Conservation (phyloP, 1,140 invertebrate species). For the Parasteatoda tepidariorum region DNA sequence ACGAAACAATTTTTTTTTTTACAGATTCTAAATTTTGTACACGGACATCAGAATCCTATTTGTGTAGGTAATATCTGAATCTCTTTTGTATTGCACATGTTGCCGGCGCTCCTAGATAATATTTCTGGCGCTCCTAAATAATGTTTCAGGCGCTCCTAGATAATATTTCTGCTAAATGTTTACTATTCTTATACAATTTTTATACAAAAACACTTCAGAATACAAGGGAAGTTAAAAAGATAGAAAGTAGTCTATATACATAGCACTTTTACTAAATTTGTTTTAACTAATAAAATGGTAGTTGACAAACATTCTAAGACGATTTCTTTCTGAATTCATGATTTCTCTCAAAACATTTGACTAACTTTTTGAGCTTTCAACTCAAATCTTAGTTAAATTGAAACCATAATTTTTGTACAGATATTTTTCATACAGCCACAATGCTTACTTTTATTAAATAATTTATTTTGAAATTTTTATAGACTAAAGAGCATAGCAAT, state of each 20-base stretch:
- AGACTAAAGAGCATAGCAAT: no score
- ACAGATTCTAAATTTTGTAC: conserved; percentile 20
- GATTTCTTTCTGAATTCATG: no score
- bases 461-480: no score
- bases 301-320: no score
- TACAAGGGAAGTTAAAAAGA: neutral
- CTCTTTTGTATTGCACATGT: conserved; percentile 39
- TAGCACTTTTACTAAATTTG: neutral
- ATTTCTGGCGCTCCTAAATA: conserved; percentile 22
- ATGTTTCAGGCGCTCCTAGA: conserved; percentile 28
- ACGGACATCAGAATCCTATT: conserved; percentile 30
- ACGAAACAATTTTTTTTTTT: no score
- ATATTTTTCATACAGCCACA: no score
- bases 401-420: no score
- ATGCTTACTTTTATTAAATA: no score
- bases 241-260: neutral
- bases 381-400: no score
- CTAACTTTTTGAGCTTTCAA: no score
- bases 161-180: neutral
- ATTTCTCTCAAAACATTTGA: no score
- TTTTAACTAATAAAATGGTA: no score
- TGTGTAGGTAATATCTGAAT: conserved; percentile 4
- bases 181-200: conserved; percentile 6
- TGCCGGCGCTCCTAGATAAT: conserved; percentile 30
- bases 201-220: conserved; percentile 12